phyloP scores from a whole-genome alignment of 2,113 vertebrate species.

The Morone saxatilis region DNA sequence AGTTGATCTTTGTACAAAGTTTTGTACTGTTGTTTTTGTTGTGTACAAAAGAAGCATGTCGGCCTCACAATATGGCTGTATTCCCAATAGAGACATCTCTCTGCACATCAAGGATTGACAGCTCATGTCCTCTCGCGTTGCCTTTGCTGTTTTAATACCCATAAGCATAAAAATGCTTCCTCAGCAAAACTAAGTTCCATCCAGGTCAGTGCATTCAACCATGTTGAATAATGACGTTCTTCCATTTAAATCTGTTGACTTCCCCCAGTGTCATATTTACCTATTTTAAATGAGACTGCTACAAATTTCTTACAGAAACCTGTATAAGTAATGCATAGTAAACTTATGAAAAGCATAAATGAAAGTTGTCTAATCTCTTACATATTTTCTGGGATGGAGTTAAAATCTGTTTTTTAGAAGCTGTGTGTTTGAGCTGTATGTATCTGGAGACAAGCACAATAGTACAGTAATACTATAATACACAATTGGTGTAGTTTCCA shows the following conservation, averaged over 20 bases:
- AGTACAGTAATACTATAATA: neutral
- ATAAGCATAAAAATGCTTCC: no score
- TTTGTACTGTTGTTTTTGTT: no score
- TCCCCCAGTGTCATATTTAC: neutral
- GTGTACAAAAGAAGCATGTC: no score
- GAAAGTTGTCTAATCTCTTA: neutral
- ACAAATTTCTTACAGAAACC: neutral
- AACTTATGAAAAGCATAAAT: neutral
- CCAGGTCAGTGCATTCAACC: no score
- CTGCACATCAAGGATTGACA: no score
- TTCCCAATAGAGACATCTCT: no score
- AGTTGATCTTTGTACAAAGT: no score
- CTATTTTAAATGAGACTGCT: conserved; percentile 2
- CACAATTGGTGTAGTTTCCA: neutral
- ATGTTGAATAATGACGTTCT: no score
- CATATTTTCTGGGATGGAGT: neutral
- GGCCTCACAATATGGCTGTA: no score
- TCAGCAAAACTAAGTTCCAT: no score
- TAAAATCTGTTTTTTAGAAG: neutral
- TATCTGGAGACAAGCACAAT: neutral
- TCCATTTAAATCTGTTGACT: neutral
- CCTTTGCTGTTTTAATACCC: no score
- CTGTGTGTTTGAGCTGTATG: neutral
- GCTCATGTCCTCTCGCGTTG: no score
- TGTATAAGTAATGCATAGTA: neutral